Percentiles rank a stretch among this genome's conserved stretches.
Conservation (phyloP, 2,797 vertebrate species). For the Mus minutoides region DNA sequence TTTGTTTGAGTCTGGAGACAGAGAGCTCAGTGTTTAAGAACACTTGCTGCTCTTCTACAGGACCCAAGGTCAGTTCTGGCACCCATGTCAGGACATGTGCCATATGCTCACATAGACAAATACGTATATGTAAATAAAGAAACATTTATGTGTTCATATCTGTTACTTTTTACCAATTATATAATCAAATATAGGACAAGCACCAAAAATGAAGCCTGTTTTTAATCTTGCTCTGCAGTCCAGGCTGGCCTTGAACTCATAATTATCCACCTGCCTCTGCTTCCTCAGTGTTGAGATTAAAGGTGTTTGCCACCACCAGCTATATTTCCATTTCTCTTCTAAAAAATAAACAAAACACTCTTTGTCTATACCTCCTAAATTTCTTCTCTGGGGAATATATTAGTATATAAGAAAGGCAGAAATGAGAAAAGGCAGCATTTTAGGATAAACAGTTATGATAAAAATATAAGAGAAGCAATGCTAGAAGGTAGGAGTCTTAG, state of each 20-base stretch:
- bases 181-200: constrained; percentile 17
- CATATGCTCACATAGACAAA: neutral
- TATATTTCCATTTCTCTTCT: constrained; percentile 37
- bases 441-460: constrained; percentile 1
- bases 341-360: neutral
- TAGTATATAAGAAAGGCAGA: constrained; percentile 50
- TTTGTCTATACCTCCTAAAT: neutral
- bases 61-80: neutral
- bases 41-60: neutral
- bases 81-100: neutral
- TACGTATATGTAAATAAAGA: neutral
- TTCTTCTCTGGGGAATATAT: constrained; percentile 50
- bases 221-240: neutral
- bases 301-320: neutral
- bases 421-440: constrained; percentile 14
- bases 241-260: neutral
- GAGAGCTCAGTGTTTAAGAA: neutral
- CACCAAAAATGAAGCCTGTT: neutral
- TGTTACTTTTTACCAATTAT: constrained; percentile 35
- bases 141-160: neutral
- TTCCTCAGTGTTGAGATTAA: neutral
- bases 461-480: neutral
- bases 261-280: neutral
- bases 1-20: neutral
- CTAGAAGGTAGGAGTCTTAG: neutral